These are phyloP conservation scores for Tetragonisca angustula DNA, from an alignment of 2,888 invertebrate species.

Conservation along the genomic window DNA sequence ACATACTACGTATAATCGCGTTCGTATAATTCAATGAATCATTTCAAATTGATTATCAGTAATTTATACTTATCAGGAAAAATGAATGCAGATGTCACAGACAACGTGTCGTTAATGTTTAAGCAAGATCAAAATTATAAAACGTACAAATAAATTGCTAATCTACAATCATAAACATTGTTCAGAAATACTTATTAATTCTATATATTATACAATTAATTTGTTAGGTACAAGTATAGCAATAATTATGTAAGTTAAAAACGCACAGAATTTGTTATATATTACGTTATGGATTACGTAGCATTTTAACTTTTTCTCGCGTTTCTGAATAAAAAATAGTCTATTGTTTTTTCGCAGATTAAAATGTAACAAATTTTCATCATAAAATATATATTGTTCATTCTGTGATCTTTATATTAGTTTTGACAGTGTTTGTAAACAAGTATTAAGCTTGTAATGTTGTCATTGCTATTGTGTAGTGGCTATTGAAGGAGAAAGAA, in stretches of 20 bases:
- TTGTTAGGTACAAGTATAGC: slow-evolving; percentile 65
- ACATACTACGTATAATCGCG: slow-evolving; percentile 60
- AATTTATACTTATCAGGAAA: slow-evolving; percentile 19
- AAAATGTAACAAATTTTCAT: slow-evolving; percentile 65
- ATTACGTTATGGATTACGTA: slow-evolving; percentile 14
- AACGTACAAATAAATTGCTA: slow-evolving; percentile 49
- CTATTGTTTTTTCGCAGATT: slow-evolving; percentile 37
- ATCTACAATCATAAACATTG: slow-evolving; percentile 45
- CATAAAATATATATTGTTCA: slow-evolving; percentile 73
- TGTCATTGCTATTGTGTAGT: slow-evolving; percentile 39
- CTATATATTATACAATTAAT: slow-evolving; percentile 64
- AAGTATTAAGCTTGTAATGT: slow-evolving; percentile 62
- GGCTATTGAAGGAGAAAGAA: slow-evolving; percentile 36
- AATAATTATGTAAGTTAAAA: slow-evolving; percentile 55
- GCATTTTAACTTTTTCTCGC: slow-evolving; percentile 40
- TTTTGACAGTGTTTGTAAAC: slow-evolving; percentile 41
- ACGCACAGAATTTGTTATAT: slow-evolving; percentile 38
- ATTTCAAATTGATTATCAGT: slow-evolving; percentile 39
- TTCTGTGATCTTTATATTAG: slow-evolving; percentile 58
- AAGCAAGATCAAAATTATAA: slow-evolving; percentile 41
- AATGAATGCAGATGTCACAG: slow-evolving; percentile 9
- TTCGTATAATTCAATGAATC: slow-evolving; percentile 31
- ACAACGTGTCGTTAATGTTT: slow-evolving; percentile 22
- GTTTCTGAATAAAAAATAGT: slow-evolving; percentile 62
- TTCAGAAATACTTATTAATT: slow-evolving; percentile 64